Evolutionary conservation across 2,797 vertebrate genomes (phyloP), one percentile per base, ranked within the genome.

Genomic region (Neosilurus hyrtlii): DNA sequence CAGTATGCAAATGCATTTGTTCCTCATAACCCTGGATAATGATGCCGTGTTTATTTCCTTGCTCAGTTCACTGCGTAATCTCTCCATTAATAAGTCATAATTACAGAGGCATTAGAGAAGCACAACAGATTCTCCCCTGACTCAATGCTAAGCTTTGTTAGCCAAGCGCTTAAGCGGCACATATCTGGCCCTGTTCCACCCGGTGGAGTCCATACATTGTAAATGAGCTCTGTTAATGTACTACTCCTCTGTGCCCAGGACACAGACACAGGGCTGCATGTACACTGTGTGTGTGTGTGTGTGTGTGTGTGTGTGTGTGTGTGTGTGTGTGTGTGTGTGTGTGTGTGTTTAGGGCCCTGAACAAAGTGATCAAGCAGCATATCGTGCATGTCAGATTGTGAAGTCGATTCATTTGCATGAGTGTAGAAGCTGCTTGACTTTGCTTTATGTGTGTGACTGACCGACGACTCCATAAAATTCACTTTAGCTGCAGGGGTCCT

Each of bases 381-480:
- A 92, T 91, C 90, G 87, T 90, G 90, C 91, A 93, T 91, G 91
- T 90, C 91, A 92, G 91, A 80, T 92, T 89, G 91, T 91, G 90
- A 94, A 94, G 94, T 91, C 91, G 90, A 91, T 93, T 94, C 90
- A 94, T 94, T 94, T 94, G 92, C 93, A 94, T 94, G 88, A 84
- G 90, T 92, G 91, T 93, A 91, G 87, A 90, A 90, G 92, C 86
- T 81, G 90, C 89, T 91, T 88, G 90, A 92, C 92, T 93, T 92
- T 89, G 93, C 92, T 92, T 94, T 93, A 89, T 92, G 92, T 90
- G 90, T 90, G 91, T 85, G 92, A 91, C 92, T 91, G 92, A 91
- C 93, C 93, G 92, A 93, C 90, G 90, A 91, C 91, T 93, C 93
- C 91, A 93, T 93, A 94, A 94, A 94, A 94, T 93, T 95, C 93